A percentile compares a stretch with the other conserved stretches of the same genome.
phyloP scores from a whole-genome alignment of 2,113 vertebrate species.

The Speoplatyrhinus poulsoni region DNA sequence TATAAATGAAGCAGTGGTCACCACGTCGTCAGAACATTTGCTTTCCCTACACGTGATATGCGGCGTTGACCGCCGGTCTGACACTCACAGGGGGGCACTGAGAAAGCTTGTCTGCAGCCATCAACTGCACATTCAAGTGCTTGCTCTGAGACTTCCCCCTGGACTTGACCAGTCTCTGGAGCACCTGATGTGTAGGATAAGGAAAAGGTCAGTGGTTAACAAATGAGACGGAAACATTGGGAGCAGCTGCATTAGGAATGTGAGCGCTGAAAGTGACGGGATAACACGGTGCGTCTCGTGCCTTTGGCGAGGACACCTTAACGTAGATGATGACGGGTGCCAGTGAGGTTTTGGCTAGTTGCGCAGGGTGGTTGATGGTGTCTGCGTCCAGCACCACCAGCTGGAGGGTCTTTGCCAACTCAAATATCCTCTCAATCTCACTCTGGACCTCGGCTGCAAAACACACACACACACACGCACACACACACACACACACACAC shows the following conservation, averaged over 20 bases:
- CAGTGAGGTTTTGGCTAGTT: slow-evolving; percentile 94
- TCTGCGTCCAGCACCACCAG: slow-evolving; percentile 93
- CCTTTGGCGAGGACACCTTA: slow-evolving; percentile 97
- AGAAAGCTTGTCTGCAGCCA: slow-evolving; percentile 92
- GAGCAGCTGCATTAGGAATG: background rate
- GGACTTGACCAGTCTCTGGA: slow-evolving; percentile 92
- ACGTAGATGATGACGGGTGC: slow-evolving; percentile 95
- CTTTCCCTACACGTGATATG: background rate
- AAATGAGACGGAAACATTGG: background rate
- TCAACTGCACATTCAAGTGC: slow-evolving; percentile 95
- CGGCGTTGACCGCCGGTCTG: background rate
- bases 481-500: background rate
- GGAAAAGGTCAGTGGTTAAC: background rate
- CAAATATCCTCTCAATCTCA: slow-evolving; percentile 96
- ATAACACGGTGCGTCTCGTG: slow-evolving; percentile 35
- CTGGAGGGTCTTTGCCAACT: slow-evolving; percentile 95
- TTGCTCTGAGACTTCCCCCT: slow-evolving; percentile 96
- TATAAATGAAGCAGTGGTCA: background rate
- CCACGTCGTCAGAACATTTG: slow-evolving; percentile 11
- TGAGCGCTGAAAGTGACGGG: background rate
- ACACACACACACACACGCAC: background rate
- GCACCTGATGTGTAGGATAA: slow-evolving; percentile 75
- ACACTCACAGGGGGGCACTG: slow-evolving; percentile 92
- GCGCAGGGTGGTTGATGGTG: slow-evolving; percentile 95
- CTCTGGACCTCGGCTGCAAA: slow-evolving; percentile 91